Percentiles rank a stretch among this genome's conserved stretches.
Conservation (phyloP, 2,797 vertebrate genomes). For the Urocyon cinereoargenteus region DNA sequence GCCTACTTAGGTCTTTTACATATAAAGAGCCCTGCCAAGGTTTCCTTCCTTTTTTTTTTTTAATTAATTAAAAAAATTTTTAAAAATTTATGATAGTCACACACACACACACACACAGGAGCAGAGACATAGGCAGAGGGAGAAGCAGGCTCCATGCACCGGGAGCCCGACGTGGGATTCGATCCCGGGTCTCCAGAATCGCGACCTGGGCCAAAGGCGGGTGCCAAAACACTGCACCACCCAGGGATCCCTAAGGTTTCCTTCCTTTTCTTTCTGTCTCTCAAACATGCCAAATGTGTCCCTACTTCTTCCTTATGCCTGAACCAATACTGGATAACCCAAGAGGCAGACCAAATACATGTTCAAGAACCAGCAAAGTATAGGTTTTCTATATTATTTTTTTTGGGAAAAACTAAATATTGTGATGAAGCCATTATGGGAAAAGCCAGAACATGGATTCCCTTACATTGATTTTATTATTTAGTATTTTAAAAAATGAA, state of each 20-base stretch:
- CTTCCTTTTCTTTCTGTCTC: background rate
- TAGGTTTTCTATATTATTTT: background rate
- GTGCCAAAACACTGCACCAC: too few species aligned
- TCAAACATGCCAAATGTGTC: background rate
- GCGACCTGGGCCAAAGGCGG: too few species aligned
- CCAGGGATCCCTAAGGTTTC: background rate
- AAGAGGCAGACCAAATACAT: background rate
- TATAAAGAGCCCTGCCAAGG: background rate
- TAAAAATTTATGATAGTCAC: too few species aligned
- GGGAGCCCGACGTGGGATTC: too few species aligned
- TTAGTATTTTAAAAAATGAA: background rate
- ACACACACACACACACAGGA: too few species aligned
- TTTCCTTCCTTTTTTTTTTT: background rate
- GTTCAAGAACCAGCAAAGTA: background rate
- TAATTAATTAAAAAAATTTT: too few species aligned
- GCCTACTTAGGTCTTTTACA: background rate
- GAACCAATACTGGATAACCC: background rate
- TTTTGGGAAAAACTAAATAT: background rate
- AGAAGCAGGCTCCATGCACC: too few species aligned
- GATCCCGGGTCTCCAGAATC: too few species aligned
- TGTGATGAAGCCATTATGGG: background rate
- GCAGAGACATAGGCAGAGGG: too few species aligned
- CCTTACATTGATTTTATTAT: background rate
- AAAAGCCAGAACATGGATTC: background rate
- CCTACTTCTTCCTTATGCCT: background rate